Percentiles rank a stretch among this genome's conserved stretches.
phyloP scores from a whole-genome alignment of 2,113 vertebrate genomes.

The Onychostruthus taczanowskii region DNA sequence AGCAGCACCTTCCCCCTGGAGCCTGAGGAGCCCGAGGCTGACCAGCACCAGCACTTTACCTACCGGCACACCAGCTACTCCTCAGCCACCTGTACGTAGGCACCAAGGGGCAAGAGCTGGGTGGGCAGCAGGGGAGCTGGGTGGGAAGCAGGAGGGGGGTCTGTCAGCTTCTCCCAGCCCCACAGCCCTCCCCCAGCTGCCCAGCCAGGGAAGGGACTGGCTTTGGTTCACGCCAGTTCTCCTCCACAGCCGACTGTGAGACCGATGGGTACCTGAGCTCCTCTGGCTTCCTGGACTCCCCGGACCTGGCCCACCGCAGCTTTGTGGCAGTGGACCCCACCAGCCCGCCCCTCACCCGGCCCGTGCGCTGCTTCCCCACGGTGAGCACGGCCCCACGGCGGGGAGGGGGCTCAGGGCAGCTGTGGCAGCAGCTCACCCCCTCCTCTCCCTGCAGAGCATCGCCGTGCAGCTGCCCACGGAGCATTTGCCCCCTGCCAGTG shows the following conservation, averaged over 20 bases:
- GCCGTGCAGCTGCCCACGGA: slow-evolving; percentile 73
- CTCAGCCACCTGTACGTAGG: slow-evolving; percentile 85
- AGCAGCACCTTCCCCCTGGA: slow-evolving; percentile 75
- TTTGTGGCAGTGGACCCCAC: not conserved
- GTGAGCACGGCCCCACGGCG: slow-evolving; percentile 58
- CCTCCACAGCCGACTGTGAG: slow-evolving; percentile 88
- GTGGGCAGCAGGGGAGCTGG: accelerated
- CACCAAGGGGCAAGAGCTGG: accelerated
- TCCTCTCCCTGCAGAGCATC: slow-evolving; percentile 73
- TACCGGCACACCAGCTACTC: slow-evolving; percentile 88
- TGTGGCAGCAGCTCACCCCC: accelerated
- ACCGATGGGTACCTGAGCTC: slow-evolving; percentile 92
- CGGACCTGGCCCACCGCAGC: slow-evolving; percentile 43
- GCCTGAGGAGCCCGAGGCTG: slow-evolving; percentile 89
- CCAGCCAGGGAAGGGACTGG: not conserved
- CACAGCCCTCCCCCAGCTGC: not conserved
- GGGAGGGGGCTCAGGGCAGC: accelerated
- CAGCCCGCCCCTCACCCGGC: slow-evolving; percentile 61
- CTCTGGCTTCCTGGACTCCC: slow-evolving; percentile 83
- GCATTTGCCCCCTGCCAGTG: slow-evolving; percentile 25
- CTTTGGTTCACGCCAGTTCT: not conserved
- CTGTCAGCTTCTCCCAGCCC: not conserved
- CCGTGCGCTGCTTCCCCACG: slow-evolving; percentile 80
- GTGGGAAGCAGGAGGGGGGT: accelerated
- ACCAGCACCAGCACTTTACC: slow-evolving; percentile 85